A percentile compares a stretch with the other conserved stretches of the same genome.
Evolutionary conservation across 2,113 vertebrate genomes (phyloP).

Genomic region (Tachysurus fulvidraco): DNA sequence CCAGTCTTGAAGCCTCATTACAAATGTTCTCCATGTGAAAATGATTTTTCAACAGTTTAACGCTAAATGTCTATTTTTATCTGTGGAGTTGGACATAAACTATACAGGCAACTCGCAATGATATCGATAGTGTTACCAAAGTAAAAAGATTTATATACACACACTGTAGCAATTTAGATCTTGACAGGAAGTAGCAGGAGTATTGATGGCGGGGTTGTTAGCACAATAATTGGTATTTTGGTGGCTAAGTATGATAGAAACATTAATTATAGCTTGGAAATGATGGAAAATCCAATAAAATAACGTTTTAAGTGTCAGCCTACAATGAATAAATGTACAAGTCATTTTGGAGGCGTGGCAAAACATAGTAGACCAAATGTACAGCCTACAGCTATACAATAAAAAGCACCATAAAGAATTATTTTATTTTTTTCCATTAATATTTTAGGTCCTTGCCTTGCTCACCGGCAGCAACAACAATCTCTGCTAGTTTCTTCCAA

Average conservation of each 20-base stretch:
- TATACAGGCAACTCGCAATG: not conserved
- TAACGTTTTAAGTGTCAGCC: not conserved
- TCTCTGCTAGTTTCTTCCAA: not conserved
- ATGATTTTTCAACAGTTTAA: not conserved
- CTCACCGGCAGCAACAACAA: not conserved
- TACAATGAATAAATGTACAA: not conserved
- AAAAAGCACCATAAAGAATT: not conserved
- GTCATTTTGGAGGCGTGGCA: not conserved
- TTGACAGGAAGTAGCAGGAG: not conserved
- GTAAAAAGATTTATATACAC: not conserved
- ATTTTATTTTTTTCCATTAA: not conserved
- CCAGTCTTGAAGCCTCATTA: slow-evolving; percentile 66
- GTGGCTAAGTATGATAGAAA: not conserved
- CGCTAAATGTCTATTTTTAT: not conserved
- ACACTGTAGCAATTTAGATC: not conserved
- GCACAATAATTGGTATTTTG: not conserved
- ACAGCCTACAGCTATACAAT: not conserved
- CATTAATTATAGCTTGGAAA: not conserved
- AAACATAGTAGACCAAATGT: not conserved
- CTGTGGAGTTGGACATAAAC: not conserved
- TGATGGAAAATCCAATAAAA: not conserved
- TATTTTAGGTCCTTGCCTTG: not conserved
- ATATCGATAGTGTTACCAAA: not conserved
- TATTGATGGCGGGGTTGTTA: not conserved
- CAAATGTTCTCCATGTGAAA: slow-evolving; percentile 50